A percentile compares a stretch with the other conserved stretches of the same genome.
These are phyloP conservation scores for Eupithecia exiguata DNA, from an alignment of 2,888 invertebrate species.

Conservation along the genomic window DNA sequence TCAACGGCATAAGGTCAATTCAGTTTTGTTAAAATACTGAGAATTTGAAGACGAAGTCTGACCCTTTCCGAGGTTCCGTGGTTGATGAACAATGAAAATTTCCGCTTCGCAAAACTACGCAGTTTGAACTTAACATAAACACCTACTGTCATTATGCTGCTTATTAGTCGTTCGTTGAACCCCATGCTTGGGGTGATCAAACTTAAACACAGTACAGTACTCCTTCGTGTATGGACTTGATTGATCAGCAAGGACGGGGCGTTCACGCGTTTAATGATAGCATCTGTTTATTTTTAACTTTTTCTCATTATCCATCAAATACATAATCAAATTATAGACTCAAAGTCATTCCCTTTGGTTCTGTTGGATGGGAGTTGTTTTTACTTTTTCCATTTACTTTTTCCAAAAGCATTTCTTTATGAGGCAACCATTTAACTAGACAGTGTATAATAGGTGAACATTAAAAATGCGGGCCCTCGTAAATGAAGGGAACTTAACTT, in stretches of 20 bases:
- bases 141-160: slow-evolving; percentile 44
- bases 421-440: slow-evolving; percentile 37
- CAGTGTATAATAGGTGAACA: slow-evolving; percentile 36
- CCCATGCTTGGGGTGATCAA: slow-evolving; percentile 54
- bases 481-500: slow-evolving; percentile 43
- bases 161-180: slow-evolving; percentile 62
- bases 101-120: slow-evolving; percentile 34
- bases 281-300: slow-evolving; percentile 29
- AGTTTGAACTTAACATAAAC: slow-evolving; percentile 40
- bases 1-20: slow-evolving; percentile 62
- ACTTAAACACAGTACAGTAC: slow-evolving; percentile 50
- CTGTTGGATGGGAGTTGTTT: neutral
- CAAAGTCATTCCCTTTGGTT: neutral
- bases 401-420: slow-evolving; percentile 13
- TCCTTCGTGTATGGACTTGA: slow-evolving; percentile 44
- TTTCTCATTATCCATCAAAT: slow-evolving; percentile 6
- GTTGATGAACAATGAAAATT: slow-evolving; percentile 21
- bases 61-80: slow-evolving; percentile 11
- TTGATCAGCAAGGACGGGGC: slow-evolving; percentile 49
- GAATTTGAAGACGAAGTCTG: slow-evolving; percentile 13
- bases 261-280: slow-evolving; percentile 37
- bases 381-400: neutral
- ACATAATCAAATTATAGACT: slow-evolving; percentile 7
- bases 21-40: slow-evolving; percentile 34
- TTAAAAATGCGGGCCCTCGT: slow-evolving; percentile 42